Evolutionary conservation across 2,888 invertebrate genomes (phyloP).

Genomic region (Asteroscopus sphinx): DNA sequence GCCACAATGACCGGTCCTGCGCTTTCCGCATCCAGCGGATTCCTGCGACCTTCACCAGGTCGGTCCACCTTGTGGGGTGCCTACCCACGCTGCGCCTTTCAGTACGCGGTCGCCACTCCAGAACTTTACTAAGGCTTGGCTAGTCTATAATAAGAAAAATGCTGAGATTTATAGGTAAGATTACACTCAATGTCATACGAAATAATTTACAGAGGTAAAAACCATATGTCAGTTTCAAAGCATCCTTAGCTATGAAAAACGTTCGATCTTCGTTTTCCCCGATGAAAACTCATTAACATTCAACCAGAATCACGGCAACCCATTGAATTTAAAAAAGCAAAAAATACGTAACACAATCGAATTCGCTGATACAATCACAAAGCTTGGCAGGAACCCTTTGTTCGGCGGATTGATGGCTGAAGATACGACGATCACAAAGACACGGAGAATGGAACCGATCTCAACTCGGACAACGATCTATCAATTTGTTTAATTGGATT

Average conservation of each 20-base stretch:
- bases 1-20: too few species aligned
- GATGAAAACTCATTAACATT: constrained; percentile 52
- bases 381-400: constrained; percentile 74
- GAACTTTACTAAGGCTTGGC: too few species aligned
- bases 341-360: constrained; percentile 52
- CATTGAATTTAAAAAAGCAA: constrained; percentile 42
- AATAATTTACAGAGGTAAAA: too few species aligned
- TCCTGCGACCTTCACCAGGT: too few species aligned
- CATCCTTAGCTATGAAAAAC: background rate
- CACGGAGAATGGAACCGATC: constrained; percentile 58
- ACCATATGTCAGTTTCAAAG: too few species aligned
- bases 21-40: too few species aligned
- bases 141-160: too few species aligned
- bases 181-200: too few species aligned
- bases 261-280: constrained; percentile 2
- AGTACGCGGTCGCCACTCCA: too few species aligned
- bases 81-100: too few species aligned
- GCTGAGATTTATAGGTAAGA: too few species aligned
- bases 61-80: too few species aligned
- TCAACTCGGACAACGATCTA: constrained; percentile 75
- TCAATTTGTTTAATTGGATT: constrained; percentile 88
- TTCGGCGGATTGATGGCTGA: constrained; percentile 71
- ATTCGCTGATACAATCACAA: constrained; percentile 70
- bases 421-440: constrained; percentile 83
- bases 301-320: constrained; percentile 29